These are phyloP conservation scores for Sceloporus undulatus DNA, from an alignment of 2,113 vertebrate genomes.

Conservation along the genomic window DNA sequence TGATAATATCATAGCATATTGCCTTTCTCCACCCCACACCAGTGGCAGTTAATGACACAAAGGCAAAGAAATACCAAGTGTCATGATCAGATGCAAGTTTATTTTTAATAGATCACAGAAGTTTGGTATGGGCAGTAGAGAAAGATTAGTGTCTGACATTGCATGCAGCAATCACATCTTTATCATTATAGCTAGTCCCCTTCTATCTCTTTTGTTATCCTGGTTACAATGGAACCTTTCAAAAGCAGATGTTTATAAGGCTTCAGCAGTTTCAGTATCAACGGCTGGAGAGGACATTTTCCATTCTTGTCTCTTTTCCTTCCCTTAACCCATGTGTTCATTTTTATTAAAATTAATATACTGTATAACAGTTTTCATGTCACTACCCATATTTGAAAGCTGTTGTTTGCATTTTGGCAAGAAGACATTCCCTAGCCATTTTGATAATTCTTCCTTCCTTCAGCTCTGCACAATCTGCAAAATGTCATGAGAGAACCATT, in stretches of 20 bases:
- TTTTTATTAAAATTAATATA: not conserved
- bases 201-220: not conserved
- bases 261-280: not conserved
- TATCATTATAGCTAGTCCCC: too few species aligned
- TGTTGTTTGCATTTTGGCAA: not conserved
- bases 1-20: not conserved
- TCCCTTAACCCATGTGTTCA: too few species aligned
- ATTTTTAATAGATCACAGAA: not conserved
- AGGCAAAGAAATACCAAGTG: not conserved
- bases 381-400: not conserved
- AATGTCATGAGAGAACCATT: not conserved
- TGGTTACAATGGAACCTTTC: not conserved
- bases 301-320: not conserved
- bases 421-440: not conserved
- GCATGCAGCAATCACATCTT: not conserved
- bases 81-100: not conserved
- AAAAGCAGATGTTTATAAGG: not conserved
- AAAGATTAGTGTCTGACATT: not conserved
- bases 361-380: not conserved
- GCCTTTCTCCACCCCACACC: not conserved
- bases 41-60: not conserved
- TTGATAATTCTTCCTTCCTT: not conserved
- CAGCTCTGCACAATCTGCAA: not conserved
- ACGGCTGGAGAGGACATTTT: not conserved
- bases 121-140: not conserved